phyloP scores from a whole-genome alignment of 2,797 vertebrate genomes.

The Distichodus sexfasciatus region DNA sequence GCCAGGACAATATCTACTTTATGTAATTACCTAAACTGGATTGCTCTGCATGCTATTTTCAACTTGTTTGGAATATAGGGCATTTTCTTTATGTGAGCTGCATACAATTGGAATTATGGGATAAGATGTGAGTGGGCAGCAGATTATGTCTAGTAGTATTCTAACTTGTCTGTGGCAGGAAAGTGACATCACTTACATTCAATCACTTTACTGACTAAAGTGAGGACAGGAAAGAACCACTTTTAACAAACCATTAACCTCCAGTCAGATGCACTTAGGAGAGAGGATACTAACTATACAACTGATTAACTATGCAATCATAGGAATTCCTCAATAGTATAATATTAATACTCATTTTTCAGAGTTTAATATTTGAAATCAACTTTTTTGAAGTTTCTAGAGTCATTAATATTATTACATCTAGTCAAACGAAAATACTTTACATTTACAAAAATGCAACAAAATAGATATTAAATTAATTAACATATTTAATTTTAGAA shows the following conservation, averaged over 20 bases:
- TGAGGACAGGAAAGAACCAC: background rate
- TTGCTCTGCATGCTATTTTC: background rate
- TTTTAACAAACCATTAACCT: background rate
- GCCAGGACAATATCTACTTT: too few relatives aligned
- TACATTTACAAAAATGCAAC: too few relatives aligned
- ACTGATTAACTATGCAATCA: background rate
- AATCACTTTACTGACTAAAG: constrained; percentile 13
- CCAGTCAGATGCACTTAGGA: background rate
- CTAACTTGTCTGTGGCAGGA: constrained; percentile 30
- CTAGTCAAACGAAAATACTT: too few relatives aligned
- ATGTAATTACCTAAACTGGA: too few relatives aligned
- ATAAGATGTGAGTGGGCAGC: constrained; percentile 48
- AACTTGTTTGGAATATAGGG: constrained; percentile 33
- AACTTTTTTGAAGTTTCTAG: too few relatives aligned
- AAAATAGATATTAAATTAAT: too few relatives aligned
- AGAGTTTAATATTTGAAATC: too few relatives aligned
- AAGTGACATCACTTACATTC: constrained; percentile 13
- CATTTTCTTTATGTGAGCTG: constrained; percentile 27
- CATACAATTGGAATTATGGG: constrained; percentile 47
- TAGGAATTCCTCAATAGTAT: too few relatives aligned
- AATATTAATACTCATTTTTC: too few relatives aligned
- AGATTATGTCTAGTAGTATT: constrained; percentile 39
- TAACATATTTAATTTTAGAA: too few relatives aligned
- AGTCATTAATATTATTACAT: too few relatives aligned
- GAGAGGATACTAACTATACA: background rate